Conservation (phyloP, 2,113 vertebrate species). For the Eptesicus fuscus region DNA sequence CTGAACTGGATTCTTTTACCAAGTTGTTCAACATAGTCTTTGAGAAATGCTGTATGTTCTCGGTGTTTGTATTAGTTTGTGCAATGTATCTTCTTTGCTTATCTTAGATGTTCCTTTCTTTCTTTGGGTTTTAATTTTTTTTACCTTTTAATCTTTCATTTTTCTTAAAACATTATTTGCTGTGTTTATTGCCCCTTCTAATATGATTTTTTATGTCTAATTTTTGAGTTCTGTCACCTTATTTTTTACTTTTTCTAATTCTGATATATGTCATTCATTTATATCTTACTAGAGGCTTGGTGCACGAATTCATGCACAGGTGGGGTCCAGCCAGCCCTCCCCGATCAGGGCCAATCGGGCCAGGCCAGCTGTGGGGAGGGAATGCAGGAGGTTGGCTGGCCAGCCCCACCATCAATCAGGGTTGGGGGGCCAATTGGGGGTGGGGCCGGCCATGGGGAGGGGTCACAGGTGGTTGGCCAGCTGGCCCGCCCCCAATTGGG, state of each 20-base stretch:
- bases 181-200: neutral
- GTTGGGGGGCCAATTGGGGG: no score
- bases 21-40: neutral
- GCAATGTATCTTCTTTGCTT: neutral
- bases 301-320: no score
- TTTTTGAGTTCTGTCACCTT: neutral
- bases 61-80: neutral
- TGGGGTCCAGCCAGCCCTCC: no score
- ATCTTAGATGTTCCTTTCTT: neutral
- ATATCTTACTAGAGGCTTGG: neutral
- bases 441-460: no score
- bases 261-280: neutral
- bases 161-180: neutral
- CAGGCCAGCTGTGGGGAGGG: no score
- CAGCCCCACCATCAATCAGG: no score
- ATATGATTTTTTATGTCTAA: neutral
- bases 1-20: neutral
- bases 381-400: no score
- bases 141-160: neutral
- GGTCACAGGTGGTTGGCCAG: no score
- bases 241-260: neutral
- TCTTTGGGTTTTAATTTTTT: neutral
- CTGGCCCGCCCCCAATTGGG: no score
- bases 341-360: no score
- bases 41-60: neutral